phyloP scores from a whole-genome alignment of 1,140 invertebrate species.

The Drosophila tristis region DNA sequence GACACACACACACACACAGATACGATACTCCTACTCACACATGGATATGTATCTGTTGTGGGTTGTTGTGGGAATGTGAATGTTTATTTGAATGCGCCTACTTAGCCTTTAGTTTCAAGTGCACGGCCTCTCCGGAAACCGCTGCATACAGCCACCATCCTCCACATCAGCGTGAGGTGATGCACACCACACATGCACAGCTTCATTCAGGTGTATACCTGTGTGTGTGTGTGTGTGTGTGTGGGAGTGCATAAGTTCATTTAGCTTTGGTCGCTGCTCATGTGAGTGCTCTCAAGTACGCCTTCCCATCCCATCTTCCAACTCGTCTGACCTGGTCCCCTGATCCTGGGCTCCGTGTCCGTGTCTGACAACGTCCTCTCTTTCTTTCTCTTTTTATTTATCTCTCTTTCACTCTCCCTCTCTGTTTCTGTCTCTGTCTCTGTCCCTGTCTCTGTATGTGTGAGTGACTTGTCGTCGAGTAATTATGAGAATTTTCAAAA shows the following conservation, averaged over 20 bases:
- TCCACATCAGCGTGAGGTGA: constrained; percentile 37
- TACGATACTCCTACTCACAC: constrained; percentile 19
- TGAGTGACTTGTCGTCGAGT: constrained; percentile 65
- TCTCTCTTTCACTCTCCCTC: constrained; percentile 7
- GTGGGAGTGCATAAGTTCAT: constrained; percentile 46
- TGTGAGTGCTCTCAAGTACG: constrained; percentile 38
- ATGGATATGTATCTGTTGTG: constrained; percentile 42
- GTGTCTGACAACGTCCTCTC: constrained; percentile 45
- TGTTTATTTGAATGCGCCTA: constrained; percentile 50
- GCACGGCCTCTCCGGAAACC: constrained; percentile 34
- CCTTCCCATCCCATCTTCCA: constrained; percentile 10
- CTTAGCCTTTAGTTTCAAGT: constrained; percentile 61
- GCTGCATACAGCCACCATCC: not conserved
- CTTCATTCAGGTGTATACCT: constrained; percentile 14
- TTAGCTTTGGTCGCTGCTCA: constrained; percentile 34
- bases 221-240: constrained; percentile 38
- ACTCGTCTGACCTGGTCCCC: not conserved
- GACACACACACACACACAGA: not conserved
- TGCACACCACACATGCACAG: constrained; percentile 24
- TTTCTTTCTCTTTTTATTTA: constrained; percentile 11
- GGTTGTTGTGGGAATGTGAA: constrained; percentile 31
- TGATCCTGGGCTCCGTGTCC: constrained; percentile 1
- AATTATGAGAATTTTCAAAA: constrained; percentile 70
- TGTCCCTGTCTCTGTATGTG: constrained; percentile 25
- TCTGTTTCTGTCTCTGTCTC: no score